Evolutionary conservation across 2,797 vertebrate genomes (phyloP).

Genomic region (Microctenopoma stevenorrisi): DNA sequence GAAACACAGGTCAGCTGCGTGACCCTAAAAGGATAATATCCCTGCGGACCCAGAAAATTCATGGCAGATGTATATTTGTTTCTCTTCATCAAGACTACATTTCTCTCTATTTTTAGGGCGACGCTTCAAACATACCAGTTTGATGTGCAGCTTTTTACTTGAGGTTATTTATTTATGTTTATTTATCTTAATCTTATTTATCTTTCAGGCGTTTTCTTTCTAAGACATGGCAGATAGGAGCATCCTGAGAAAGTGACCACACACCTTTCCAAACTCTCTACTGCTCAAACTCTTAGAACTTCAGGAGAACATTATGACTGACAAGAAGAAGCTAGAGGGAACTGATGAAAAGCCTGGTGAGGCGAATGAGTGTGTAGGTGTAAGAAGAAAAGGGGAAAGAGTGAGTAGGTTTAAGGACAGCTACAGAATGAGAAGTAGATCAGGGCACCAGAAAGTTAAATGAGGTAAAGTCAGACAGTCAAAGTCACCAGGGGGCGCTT

Average conservation of each 20-base stretch:
- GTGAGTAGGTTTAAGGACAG: background rate
- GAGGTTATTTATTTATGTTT: too few relatives aligned
- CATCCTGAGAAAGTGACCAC: constrained; percentile 19
- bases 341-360: constrained; percentile 23
- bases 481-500: background rate
- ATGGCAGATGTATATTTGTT: background rate
- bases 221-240: background rate
- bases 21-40: constrained; percentile 30
- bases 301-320: constrained; percentile 17
- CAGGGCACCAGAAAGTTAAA: background rate
- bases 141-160: background rate
- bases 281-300: constrained; percentile 28
- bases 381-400: constrained; percentile 20
- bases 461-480: background rate
- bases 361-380: constrained; percentile 22
- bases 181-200: too few relatives aligned
- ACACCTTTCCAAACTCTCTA: constrained; percentile 1
- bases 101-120: background rate
- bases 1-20: constrained; percentile 27
- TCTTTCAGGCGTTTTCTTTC: too few relatives aligned
- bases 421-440: constrained; percentile 12
- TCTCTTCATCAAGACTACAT: background rate
- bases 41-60: constrained; percentile 21
- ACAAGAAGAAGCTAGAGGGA: constrained; percentile 19
- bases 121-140: background rate